These are phyloP conservation scores for Heterochromis multidens DNA, from an alignment of 2,113 vertebrate genomes.

Conservation along the genomic window DNA sequence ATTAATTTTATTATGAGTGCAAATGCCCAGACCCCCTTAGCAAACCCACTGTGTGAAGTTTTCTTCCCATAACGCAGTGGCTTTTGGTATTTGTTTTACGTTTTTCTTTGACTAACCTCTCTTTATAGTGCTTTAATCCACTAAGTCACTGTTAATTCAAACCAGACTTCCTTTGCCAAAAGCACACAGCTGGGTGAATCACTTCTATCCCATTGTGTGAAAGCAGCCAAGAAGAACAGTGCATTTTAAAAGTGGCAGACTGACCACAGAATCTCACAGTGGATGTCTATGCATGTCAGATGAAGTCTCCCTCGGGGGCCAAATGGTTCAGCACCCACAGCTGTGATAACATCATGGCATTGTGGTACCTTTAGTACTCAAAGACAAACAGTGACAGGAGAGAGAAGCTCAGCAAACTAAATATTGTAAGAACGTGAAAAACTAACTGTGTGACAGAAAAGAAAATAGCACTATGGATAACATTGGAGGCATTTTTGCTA, in stretches of 20 bases:
- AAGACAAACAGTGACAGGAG: conserved; percentile 4
- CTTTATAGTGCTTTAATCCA: background rate
- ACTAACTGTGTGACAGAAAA: background rate
- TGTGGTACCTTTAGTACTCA: conserved; percentile 17
- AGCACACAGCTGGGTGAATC: conserved; percentile 8
- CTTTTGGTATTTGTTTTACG: background rate
- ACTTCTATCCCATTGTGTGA: conserved; percentile 19
- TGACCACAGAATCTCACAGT: conserved; percentile 30
- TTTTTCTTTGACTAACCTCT: background rate
- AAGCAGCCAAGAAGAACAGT: conserved; percentile 48
- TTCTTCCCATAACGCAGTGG: background rate
- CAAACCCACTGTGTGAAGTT: background rate
- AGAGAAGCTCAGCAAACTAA: background rate
- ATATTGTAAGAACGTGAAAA: background rate
- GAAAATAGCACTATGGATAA: background rate
- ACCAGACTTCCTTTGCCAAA: background rate
- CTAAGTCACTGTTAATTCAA: background rate
- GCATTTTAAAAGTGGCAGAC: conserved; percentile 34
- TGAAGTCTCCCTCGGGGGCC: conserved; percentile 41
- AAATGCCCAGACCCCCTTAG: background rate
- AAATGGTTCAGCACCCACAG: conserved; percentile 74
- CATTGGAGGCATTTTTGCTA: background rate
- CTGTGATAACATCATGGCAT: conserved; percentile 73
- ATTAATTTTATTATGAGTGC: background rate
- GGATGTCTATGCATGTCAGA: conserved; percentile 43